A percentile compares a stretch with the other conserved stretches of the same genome.
These are phyloP conservation scores for Drosophila trichaetosa DNA, from an alignment of 2,888 invertebrate species.

Conservation along the genomic window DNA sequence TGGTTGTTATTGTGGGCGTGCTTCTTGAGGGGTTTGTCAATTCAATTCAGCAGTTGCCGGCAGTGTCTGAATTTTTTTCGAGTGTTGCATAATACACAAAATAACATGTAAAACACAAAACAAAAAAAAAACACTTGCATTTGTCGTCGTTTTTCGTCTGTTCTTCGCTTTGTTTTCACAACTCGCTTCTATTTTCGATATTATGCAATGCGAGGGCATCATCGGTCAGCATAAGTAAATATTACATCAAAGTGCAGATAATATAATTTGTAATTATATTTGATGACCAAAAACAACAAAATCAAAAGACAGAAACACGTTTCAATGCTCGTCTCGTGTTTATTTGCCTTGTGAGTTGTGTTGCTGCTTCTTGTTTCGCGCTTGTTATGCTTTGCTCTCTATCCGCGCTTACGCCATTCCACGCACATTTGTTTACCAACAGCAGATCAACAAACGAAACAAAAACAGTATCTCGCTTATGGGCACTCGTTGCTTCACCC, in stretches of 20 bases:
- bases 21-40: conserved; percentile 10
- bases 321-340: conserved; percentile 35
- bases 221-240: conserved; percentile 23
- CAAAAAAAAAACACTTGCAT: conserved; percentile 13
- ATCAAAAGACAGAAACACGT: conserved; percentile 56
- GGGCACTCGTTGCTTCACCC: conserved; percentile 12
- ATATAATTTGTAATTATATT: conserved; percentile 27
- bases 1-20: conserved; percentile 28
- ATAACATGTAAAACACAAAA: conserved; percentile 18
- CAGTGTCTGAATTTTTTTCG: conserved; percentile 21
- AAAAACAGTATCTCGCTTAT: conserved; percentile 42
- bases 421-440: conserved; percentile 78
- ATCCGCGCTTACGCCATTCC: conserved; percentile 54
- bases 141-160: conserved; percentile 13
- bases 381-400: conserved; percentile 41
- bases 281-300: conserved; percentile 24
- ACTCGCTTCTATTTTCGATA: conserved; percentile 44
- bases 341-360: conserved; percentile 11
- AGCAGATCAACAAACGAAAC: conserved; percentile 49
- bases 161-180: conserved; percentile 56
- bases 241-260: neutral
- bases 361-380: conserved; percentile 32
- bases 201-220: conserved; percentile 64
- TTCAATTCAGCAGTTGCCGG: conserved; percentile 30
- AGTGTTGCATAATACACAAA: conserved; percentile 61